phyloP scores from a whole-genome alignment of 2,797 vertebrate genomes.

The Clarias platycephalus region DNA sequence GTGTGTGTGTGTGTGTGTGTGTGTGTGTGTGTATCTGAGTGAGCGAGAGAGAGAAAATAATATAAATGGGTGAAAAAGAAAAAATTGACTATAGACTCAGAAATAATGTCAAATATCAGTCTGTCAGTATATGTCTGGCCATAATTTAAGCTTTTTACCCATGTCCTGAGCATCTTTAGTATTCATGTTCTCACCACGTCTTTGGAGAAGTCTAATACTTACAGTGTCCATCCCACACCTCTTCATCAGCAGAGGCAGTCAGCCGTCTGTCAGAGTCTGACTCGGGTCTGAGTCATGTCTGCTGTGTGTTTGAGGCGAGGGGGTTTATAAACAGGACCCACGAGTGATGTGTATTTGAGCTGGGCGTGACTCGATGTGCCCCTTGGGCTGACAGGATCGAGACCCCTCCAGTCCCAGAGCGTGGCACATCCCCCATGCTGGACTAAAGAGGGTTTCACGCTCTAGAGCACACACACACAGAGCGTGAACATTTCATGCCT shows the following conservation, averaged over 20 bases:
- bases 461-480: not conserved
- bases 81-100: no score
- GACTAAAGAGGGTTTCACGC: not conserved
- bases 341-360: not conserved
- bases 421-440: slow-evolving; percentile 18
- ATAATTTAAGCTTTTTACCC: not conserved
- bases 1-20: no score
- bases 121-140: no score
- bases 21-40: no score
- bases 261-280: not conserved
- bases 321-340: not conserved
- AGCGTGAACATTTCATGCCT: not conserved
- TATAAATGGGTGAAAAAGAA: no score
- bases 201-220: not conserved
- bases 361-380: slow-evolving; percentile 6
- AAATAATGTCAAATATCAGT: not conserved
- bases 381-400: slow-evolving; percentile 10
- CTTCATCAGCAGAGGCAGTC: not conserved
- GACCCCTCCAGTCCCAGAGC: slow-evolving; percentile 29
- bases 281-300: not conserved
- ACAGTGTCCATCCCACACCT: not conserved
- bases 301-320: not conserved
- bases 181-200: not conserved
- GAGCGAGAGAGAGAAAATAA: no score
- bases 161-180: not conserved